Base-by-base conservation (phyloP, 2,113 vertebrate genomes). In the Pongo abelii region DNA sequence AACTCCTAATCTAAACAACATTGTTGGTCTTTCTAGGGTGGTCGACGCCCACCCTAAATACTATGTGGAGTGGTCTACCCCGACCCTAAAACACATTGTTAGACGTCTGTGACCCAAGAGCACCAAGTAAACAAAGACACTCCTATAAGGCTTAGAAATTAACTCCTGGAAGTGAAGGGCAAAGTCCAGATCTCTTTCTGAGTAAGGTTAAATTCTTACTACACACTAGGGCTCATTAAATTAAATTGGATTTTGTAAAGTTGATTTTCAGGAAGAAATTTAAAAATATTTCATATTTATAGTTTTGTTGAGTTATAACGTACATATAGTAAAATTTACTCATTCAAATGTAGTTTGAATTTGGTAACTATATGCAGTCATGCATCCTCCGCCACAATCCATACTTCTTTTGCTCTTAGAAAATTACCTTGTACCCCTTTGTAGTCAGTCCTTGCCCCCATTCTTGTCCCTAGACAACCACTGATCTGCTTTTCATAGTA, bases 231-330 rank as follows among this genome's bases (percentile, higher is more conserved):
- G 38, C 7, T 72, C 17, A 10, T 79, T 80, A 91, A 20, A 50
- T 78, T 50, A 93, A 92, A 16, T 52, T 95, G 55, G n/a, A 78
- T 96, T 93, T 98, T 93, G 25, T 61, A 64, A 98, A 93, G 38
- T 90, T 3, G 3, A 8, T 86, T 81, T 96, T 85, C 35, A 85
- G 35, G 9, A 64, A 61, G 81, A 80, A 94, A 81, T 77, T 89
- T 93, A 30, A 96, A 79, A 32, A 64, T 83, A 80, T 55, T 91
- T 92, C 69, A 57, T 69, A 91, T 48, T 84, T 88, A 38, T 70
- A 57, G 1, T 75, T 94, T 91, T 92, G 50, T 67, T 80, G 20
- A 80, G 2, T 43, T 81, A 16, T 70, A 74, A 87, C 9, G 88
- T 81, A 78, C 0, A 5, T 72, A 69, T 80, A 38, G 32, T 69